Evolutionary conservation across 1,140 invertebrate genomes (phyloP).

Genomic region (Pogonomyrmex californicus): DNA sequence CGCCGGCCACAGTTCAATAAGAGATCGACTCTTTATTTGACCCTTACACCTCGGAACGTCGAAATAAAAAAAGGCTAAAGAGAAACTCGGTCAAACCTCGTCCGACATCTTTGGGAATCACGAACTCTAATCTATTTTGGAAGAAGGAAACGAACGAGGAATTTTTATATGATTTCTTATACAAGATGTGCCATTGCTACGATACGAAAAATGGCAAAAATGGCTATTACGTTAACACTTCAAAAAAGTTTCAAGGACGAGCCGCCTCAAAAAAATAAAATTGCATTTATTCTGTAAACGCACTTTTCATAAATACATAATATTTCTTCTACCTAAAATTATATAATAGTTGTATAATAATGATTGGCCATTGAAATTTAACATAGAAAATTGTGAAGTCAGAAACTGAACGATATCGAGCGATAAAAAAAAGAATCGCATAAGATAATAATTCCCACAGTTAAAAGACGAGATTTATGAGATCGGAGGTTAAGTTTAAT

Average conservation of each 20-base stretch:
- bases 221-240: background rate
- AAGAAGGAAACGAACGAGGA: background rate
- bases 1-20: slow-evolving; percentile 63
- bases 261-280: background rate
- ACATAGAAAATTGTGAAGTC: background rate
- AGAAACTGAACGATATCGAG: background rate
- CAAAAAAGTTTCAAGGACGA: background rate
- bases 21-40: slow-evolving; percentile 70
- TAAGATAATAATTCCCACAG: background rate
- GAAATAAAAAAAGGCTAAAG: slow-evolving; percentile 41
- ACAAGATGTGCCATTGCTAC: background rate
- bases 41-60: slow-evolving; percentile 12
- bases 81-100: slow-evolving; percentile 48
- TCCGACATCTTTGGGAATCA: background rate
- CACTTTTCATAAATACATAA: background rate
- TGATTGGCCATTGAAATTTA: background rate
- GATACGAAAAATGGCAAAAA: too few species aligned
- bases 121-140: slow-evolving; percentile 2
- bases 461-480: slow-evolving; percentile 15
- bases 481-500: slow-evolving; percentile 1
- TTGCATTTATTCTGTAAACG: background rate
- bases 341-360: background rate
- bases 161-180: background rate
- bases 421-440: background rate
- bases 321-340: too few species aligned